A percentile compares a stretch with the other conserved stretches of the same genome.
phyloP scores from a whole-genome alignment of 2,113 vertebrate species.

The Dolichotis patagonum region DNA sequence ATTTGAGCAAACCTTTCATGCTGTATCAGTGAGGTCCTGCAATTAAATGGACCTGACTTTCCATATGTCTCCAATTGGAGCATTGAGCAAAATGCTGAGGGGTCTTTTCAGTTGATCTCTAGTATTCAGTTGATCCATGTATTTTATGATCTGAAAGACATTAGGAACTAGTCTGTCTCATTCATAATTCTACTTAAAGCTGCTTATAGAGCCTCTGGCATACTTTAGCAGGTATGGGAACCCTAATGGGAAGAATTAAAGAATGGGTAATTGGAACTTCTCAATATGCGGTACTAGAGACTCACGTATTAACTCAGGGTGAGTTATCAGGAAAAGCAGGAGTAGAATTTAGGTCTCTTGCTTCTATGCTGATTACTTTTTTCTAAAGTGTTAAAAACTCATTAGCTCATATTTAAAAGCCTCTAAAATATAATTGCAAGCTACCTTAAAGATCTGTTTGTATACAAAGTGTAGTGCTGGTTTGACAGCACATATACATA shows the following conservation, averaged over 20 bases:
- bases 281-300: not conserved
- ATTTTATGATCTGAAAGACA: not conserved
- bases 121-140: not conserved
- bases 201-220: not conserved
- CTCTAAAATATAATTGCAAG: not conserved
- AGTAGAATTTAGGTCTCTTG: not conserved
- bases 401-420: not conserved
- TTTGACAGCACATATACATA: not conserved
- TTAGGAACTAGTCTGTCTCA: not conserved
- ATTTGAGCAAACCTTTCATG: too few species aligned
- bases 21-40: not conserved
- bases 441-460: not conserved
- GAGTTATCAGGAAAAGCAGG: not conserved
- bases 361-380: not conserved
- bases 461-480: not conserved
- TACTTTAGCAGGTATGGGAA: not conserved
- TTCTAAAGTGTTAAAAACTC: not conserved
- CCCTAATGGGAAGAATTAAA: not conserved
- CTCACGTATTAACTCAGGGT: not conserved
- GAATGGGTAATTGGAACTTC: not conserved
- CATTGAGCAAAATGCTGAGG: too few species aligned
- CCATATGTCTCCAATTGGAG: too few species aligned
- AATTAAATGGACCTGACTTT: not conserved
- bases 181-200: not conserved
- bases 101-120: not conserved